Evolutionary conservation across 2,888 invertebrate species (phyloP).

Genomic region (Mycogona germanica): DNA sequence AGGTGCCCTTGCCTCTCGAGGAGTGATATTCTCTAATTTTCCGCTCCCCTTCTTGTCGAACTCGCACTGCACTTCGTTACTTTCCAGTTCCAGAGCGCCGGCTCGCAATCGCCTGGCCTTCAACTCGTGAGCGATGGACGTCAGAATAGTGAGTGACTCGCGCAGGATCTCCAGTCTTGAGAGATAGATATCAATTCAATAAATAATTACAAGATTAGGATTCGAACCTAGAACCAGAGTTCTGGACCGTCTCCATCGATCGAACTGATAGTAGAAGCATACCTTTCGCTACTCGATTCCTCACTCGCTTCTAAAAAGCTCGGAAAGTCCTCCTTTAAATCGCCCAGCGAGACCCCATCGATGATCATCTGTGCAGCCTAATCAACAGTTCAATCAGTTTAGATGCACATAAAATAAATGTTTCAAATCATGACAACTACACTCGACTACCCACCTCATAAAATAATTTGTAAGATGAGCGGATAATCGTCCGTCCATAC

Average conservation of each 20-base stretch:
- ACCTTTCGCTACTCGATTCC: not conserved
- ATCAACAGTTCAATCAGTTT: not conserved
- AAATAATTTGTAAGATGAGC: constrained; percentile 39
- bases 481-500: constrained; percentile 40
- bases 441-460: too few relatives aligned
- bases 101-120: constrained; percentile 28
- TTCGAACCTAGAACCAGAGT: constrained; percentile 22
- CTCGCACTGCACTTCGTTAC: constrained; percentile 33
- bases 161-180: constrained; percentile 28
- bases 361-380: constrained; percentile 31
- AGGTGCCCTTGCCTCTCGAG: constrained; percentile 18
- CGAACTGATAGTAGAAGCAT: not conserved
- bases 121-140: constrained; percentile 28
- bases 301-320: not conserved
- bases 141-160: constrained; percentile 27
- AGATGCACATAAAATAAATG: too few relatives aligned
- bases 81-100: constrained; percentile 34
- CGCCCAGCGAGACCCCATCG: too few relatives aligned
- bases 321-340: too few relatives aligned
- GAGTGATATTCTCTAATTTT: constrained; percentile 14
- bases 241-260: constrained; percentile 12
- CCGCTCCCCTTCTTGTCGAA: constrained; percentile 28
- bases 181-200: not conserved
- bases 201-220: not conserved
- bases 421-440: too few relatives aligned